Percentiles rank a stretch among this genome's conserved stretches.
phyloP scores from a whole-genome alignment of 2,888 invertebrate species.

The Drosophila putrida region DNA sequence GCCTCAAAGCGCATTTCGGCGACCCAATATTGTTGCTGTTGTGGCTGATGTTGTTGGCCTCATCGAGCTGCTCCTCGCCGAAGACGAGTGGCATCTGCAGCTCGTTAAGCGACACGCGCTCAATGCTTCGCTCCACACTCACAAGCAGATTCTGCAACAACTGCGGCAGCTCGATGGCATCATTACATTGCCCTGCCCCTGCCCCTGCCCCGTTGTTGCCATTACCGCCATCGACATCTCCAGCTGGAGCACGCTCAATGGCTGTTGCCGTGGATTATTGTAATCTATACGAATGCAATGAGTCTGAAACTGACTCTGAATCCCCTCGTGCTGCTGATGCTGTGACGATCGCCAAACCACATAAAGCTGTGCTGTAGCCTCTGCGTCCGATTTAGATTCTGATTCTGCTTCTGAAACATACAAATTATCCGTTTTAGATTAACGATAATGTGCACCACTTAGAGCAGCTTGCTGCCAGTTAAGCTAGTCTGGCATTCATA shows the following conservation, averaged over 20 bases:
- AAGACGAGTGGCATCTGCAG: constrained; percentile 88
- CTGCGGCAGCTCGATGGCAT: constrained; percentile 87
- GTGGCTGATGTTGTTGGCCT: constrained; percentile 53
- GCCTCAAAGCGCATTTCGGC: constrained; percentile 85
- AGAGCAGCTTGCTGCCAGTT: constrained; percentile 2
- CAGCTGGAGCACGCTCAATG: constrained; percentile 83
- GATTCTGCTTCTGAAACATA: constrained; percentile 39
- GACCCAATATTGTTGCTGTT: constrained; percentile 82
- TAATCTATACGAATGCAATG: constrained; percentile 84
- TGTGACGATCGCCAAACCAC: constrained; percentile 83
- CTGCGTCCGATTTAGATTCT: constrained; percentile 54
- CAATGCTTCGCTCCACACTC: constrained; percentile 90
- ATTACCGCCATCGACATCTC: constrained; percentile 77
- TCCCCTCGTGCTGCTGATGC: constrained; percentile 31
- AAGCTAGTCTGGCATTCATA: constrained; percentile 2
- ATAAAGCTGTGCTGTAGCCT: constrained; percentile 70
- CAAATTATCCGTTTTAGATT: constrained; percentile 24
- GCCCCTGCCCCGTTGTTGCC: constrained; percentile 60
- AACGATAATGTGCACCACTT: constrained; percentile 5
- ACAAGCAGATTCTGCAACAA: constrained; percentile 89
- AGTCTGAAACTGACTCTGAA: constrained; percentile 68
- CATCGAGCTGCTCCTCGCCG: constrained; percentile 79
- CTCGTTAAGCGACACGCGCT: constrained; percentile 89
- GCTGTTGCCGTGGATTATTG: constrained; percentile 70
- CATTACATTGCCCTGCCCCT: constrained; percentile 73